Evolutionary conservation across 1,140 invertebrate species (phyloP).

Genomic region (Bombus huntii): DNA sequence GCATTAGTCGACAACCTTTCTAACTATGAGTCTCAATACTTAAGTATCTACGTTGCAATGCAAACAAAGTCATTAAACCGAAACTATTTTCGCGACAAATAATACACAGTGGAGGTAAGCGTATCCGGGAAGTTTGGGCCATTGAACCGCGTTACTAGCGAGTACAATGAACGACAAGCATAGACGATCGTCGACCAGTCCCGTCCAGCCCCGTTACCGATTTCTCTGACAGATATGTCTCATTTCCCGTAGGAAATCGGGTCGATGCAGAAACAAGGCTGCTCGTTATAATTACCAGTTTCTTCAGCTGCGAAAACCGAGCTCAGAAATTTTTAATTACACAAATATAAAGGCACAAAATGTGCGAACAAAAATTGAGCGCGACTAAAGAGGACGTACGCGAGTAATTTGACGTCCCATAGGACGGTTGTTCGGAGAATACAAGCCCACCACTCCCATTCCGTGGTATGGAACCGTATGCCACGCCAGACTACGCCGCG

Average conservation of each 20-base stretch:
- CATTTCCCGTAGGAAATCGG: constrained; percentile 56
- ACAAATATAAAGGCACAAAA: background rate
- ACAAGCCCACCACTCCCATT: constrained; percentile 48
- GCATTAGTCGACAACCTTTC: background rate
- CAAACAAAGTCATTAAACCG: constrained; percentile 10
- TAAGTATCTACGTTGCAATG: background rate
- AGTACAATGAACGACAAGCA: constrained; percentile 57
- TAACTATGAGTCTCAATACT: background rate
- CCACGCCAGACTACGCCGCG: constrained; percentile 37
- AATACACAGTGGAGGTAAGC: constrained; percentile 57
- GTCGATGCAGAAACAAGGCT: constrained; percentile 17
- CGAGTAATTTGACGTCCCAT: background rate
- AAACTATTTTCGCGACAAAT: constrained; percentile 59
- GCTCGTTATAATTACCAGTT: background rate
- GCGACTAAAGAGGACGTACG: no score
- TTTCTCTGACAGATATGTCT: constrained; percentile 48
- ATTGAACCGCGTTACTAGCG: constrained; percentile 75
- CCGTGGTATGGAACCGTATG: background rate
- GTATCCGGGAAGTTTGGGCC: constrained; percentile 82
- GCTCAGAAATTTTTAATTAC: no score
- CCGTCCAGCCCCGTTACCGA: constrained; percentile 42
- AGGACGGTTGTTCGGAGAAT: constrained; percentile 12
- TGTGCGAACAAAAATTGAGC: background rate
- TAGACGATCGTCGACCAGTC: constrained; percentile 57
- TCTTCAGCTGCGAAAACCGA: background rate